Percentiles rank a stretch among this genome's conserved stretches.
phyloP scores from a whole-genome alignment of 2,888 invertebrate species.

The Gastracanthus pulcherrimus region DNA sequence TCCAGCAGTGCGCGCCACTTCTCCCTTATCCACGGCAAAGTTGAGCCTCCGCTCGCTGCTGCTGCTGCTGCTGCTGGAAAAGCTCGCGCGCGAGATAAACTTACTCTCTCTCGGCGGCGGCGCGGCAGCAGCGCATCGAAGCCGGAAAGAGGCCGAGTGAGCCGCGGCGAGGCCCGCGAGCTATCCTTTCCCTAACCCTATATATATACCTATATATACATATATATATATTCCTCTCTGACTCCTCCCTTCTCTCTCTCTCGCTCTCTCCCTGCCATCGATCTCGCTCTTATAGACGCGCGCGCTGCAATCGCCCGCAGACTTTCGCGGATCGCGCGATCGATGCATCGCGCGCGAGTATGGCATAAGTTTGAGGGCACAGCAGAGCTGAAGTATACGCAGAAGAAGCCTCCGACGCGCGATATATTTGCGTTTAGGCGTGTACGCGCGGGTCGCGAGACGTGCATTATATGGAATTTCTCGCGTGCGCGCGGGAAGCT shows the following conservation, averaged over 20 bases:
- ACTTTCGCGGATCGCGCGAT: conserved; percentile 28
- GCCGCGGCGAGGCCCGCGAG: conserved; percentile 41
- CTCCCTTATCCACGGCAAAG: conserved; percentile 14
- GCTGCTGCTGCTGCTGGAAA: too few relatives aligned
- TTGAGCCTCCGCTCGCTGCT: conserved; percentile 32
- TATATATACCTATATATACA: neutral
- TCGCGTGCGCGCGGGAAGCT: too few relatives aligned
- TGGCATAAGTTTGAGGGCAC: too few relatives aligned
- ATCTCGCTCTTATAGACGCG: too few relatives aligned
- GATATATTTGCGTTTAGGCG: too few relatives aligned
- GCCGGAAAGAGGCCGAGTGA: conserved; percentile 55
- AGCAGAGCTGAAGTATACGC: too few relatives aligned
- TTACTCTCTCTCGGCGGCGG: neutral
- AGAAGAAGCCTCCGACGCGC: too few relatives aligned
- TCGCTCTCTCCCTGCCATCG: neutral
- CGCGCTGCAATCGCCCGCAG: conserved; percentile 31
- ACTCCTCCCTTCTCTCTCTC: neutral
- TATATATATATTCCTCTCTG: neutral
- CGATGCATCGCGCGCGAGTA: conserved; percentile 6
- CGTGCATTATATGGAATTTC: too few relatives aligned
- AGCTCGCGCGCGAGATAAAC: conserved; percentile 47
- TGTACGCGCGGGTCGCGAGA: too few relatives aligned
- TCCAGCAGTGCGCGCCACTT: conserved; percentile 19
- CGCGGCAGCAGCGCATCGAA: conserved; percentile 17
- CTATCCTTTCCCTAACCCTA: conserved; percentile 16